Percentiles rank a stretch among this genome's conserved stretches.
These are phyloP conservation scores for Mantis religiosa DNA, from an alignment of 2,888 invertebrate species.

Conservation along the genomic window DNA sequence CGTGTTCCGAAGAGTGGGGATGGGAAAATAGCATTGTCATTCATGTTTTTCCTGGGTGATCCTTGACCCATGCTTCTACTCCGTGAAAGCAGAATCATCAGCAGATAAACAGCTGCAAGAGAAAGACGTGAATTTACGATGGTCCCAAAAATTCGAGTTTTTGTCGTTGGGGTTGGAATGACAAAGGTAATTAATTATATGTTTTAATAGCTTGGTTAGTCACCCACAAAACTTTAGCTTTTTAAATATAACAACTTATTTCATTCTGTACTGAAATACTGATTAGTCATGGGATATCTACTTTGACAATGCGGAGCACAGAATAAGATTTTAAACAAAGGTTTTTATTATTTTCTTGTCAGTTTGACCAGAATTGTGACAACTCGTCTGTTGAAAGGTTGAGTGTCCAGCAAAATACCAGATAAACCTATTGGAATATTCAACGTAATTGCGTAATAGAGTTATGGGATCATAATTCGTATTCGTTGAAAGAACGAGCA, in stretches of 20 bases:
- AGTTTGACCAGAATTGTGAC: too few species aligned
- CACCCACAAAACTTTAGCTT: background rate
- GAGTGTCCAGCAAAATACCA: too few species aligned
- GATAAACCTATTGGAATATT: too few species aligned
- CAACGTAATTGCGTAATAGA: too few species aligned
- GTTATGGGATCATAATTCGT: too few species aligned
- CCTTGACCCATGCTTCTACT: background rate
- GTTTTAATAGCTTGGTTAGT: background rate
- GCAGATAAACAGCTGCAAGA: background rate
- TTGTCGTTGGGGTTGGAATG: conserved; percentile 95
- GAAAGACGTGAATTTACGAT: background rate
- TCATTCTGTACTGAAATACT: too few species aligned
- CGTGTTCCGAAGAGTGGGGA: background rate
- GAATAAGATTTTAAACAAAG: too few species aligned
- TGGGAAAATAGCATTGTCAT: background rate
- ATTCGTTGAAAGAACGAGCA: too few species aligned
- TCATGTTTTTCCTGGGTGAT: background rate
- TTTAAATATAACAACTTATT: background rate
- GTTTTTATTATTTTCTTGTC: too few species aligned
- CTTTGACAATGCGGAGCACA: too few species aligned
- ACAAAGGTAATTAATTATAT: conserved; percentile 69
- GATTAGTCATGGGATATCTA: too few species aligned
- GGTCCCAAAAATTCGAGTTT: conserved; percentile 52
- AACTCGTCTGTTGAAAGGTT: too few species aligned
- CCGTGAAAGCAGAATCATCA: background rate